Evolutionary conservation across 2,113 vertebrate genomes (phyloP).

Genomic region (Erythrolamprus reginae): DNA sequence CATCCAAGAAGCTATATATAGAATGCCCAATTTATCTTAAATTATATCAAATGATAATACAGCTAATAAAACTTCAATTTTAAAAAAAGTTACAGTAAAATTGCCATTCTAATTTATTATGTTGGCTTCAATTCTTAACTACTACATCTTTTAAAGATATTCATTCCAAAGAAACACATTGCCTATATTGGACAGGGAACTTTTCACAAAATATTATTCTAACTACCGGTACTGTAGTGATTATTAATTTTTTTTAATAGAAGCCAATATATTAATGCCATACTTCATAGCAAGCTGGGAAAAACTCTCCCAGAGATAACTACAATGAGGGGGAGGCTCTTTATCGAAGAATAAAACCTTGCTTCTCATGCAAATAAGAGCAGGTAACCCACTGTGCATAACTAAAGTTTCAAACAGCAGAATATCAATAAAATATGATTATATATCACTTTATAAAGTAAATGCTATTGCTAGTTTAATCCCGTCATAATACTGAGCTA

Average conservation of each 20-base stretch:
- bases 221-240: neutral
- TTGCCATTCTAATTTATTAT: neutral
- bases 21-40: neutral
- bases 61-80: neutral
- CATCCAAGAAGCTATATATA: slow-evolving; percentile 1
- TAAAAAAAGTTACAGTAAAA: neutral
- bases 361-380: slow-evolving; percentile 27
- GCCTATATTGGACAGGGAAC: neutral
- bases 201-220: neutral
- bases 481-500: slow-evolving; percentile 2
- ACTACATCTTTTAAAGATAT: neutral
- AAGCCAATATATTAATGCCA: slow-evolving; percentile 27
- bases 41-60: neutral
- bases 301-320: slow-evolving; percentile 43
- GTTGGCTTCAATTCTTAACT: neutral
- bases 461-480: slow-evolving; percentile 44
- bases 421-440: slow-evolving; percentile 46
- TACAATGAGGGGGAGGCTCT: slow-evolving; percentile 27
- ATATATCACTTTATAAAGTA: slow-evolving; percentile 40
- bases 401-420: slow-evolving; percentile 52
- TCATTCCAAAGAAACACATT: neutral
- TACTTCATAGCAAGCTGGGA: slow-evolving; percentile 43
- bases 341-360: slow-evolving; percentile 17
- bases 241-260: slow-evolving; percentile 15
- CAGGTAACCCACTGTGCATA: slow-evolving; percentile 44